Conservation (phyloP, 2,888 invertebrate genomes). For the Metopia argyrocephala region DNA sequence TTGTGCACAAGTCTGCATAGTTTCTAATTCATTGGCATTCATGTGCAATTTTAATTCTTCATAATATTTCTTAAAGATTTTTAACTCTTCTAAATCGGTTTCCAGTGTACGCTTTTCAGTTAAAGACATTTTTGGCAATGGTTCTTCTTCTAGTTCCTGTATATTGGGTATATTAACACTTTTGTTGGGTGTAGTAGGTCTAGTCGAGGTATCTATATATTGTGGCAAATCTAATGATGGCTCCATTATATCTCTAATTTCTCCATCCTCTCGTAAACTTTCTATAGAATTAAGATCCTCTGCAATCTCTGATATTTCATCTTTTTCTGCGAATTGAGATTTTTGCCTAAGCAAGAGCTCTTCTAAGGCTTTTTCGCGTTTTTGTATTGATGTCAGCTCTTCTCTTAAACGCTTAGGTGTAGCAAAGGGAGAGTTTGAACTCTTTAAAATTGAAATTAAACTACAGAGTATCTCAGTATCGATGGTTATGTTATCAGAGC, state of each 20-base stretch:
- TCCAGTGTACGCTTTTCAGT: conserved; percentile 65
- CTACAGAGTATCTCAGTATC: conserved; percentile 74
- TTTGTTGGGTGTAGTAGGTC: conserved; percentile 75
- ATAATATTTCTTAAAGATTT: conserved; percentile 71
- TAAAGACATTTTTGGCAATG: conserved; percentile 56
- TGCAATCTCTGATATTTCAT: conserved; percentile 66
- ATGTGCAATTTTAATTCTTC: conserved; percentile 73
- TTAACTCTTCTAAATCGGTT: conserved; percentile 68
- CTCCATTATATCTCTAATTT: conserved; percentile 57
- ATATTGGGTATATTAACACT: conserved; percentile 70
- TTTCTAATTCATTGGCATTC: conserved; percentile 71
- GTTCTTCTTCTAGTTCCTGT: conserved; percentile 37
- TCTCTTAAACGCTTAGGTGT: conserved; percentile 89
- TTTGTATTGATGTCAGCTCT: conserved; percentile 80
- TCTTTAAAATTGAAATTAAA: conserved; percentile 83
- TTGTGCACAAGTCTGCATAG: conserved; percentile 68
- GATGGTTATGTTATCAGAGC: conserved; percentile 77
- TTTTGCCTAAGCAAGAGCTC: conserved; percentile 67
- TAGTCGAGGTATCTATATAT: conserved; percentile 70
- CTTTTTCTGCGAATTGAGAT: background rate
- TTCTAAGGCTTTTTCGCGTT: conserved; percentile 74
- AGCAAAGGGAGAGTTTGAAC: conserved; percentile 85
- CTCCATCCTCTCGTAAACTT: conserved; percentile 70
- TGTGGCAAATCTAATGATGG: conserved; percentile 47
- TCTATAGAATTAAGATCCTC: conserved; percentile 73